Evolutionary conservation across 2,888 invertebrate species (phyloP), one percentile per base, ranked within the genome.

Genomic region (Folsomia candida): DNA sequence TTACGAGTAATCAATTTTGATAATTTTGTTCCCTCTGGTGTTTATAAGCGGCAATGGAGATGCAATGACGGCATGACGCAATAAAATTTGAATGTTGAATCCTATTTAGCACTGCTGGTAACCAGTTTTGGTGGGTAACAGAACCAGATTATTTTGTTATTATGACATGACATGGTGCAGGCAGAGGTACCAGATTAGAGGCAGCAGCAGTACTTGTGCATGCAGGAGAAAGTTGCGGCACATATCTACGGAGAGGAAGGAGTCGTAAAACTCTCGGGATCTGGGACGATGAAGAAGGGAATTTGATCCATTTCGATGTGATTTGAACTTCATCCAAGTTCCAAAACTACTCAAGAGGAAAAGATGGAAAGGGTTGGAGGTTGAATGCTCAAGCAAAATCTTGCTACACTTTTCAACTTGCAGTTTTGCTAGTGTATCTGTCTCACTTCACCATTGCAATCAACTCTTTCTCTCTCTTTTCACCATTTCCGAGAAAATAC

Each of bases 281-380:
- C 11, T 26, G 59, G 59, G 59, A 24, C 14, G 24, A 59, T 51
- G 26, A 63, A 63, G 24, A 18, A 58, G 57, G 59, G 59, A 59
- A 25, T 59, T 59, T 67, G 67, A 59, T 47, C 58, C 26, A 59
- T 70, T 58, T 57, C 61, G 70, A 62, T 61, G 67, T 67, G 51
- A 70, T 70, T 70, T 70, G 70, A 70, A 70, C 70, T 70, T 67
- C 25, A 54, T 66, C 70, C 70, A 70, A 70, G 51, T 70, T 70
- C 61, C 26, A 22, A 27, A 65, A 65, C 65, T 65, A 54, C 65
- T 65, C 65, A 54, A 54, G 54, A 27, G 28, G 65, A 65, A 65
- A 65, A 65, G 65, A 65, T 65, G 65, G 54, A 65, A 65, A 27
- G 54, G 65, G 65, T 65, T 65, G 26, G 65, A 47, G 51, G 63